Percentiles rank a stretch among this genome's conserved stretches.
Conservation (phyloP, 2,113 vertebrate genomes). For the Saguinus imperator region DNA sequence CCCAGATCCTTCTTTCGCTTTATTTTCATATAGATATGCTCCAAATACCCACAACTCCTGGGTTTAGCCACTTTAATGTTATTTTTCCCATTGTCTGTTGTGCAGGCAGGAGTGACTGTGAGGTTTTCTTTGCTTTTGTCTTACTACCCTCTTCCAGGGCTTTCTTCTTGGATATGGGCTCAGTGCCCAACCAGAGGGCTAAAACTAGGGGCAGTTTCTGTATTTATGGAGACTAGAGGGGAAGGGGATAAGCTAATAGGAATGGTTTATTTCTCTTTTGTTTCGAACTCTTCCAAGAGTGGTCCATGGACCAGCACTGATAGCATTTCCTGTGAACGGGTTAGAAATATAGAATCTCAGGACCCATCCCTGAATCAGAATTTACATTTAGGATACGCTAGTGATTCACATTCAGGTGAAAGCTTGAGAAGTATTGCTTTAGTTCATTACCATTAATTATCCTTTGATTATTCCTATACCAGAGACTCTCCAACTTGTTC, state of each 20-base stretch:
- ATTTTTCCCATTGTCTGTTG: neutral
- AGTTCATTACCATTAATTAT: neutral
- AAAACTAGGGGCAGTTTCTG: neutral
- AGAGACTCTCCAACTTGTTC: neutral
- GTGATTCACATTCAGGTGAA: neutral
- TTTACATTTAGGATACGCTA: neutral
- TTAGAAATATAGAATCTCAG: neutral
- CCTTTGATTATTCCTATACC: neutral
- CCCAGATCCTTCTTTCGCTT: neutral
- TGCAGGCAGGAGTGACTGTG: neutral
- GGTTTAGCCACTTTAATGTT: neutral
- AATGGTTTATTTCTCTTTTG: neutral
- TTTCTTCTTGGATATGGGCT: neutral
- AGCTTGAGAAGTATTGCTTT: neutral
- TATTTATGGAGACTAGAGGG: neutral
- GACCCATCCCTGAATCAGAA: neutral
- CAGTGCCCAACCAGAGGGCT: neutral
- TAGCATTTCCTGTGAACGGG: neutral
- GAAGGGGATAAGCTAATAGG: fast-evolving
- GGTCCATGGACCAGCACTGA: neutral
- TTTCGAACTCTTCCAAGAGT: neutral
- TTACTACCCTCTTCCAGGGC: neutral
- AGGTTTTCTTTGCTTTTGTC: neutral
- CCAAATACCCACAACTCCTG: neutral
- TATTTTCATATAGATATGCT: neutral